These are phyloP conservation scores for Urechis unicinctus DNA, from an alignment of 2,888 invertebrate genomes.

Conservation along the genomic window DNA sequence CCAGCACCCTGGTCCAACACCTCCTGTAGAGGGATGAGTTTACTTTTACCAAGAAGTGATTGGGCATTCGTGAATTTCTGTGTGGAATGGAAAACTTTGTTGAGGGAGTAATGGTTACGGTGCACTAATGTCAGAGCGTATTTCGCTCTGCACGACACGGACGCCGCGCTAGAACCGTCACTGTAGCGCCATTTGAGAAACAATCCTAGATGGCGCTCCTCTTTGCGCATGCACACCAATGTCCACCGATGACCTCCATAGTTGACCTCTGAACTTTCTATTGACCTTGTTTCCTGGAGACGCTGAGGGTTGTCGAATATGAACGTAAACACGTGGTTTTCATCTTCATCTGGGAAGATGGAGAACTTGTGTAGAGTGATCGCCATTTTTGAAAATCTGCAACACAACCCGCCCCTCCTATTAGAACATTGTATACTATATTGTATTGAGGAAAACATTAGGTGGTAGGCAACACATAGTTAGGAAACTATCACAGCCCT, in stretches of 20 bases:
- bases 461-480: too few species aligned
- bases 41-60: slow-evolving; percentile 22
- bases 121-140: slow-evolving; percentile 20
- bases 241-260: slow-evolving; percentile 24
- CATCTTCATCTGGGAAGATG: slow-evolving; percentile 21
- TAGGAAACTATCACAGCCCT: too few species aligned
- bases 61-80: slow-evolving; percentile 22
- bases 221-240: slow-evolving; percentile 22
- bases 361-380: slow-evolving; percentile 20
- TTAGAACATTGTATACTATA: too few species aligned
- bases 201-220: slow-evolving; percentile 21
- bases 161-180: slow-evolving; percentile 14
- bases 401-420: too few species aligned
- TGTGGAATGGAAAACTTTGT: slow-evolving; percentile 18
- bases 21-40: slow-evolving; percentile 16
- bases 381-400: too few species aligned
- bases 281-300: slow-evolving; percentile 15
- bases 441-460: too few species aligned
- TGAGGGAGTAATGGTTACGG: slow-evolving; percentile 15
- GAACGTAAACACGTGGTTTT: slow-evolving; percentile 23
- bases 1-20: slow-evolving; percentile 18
- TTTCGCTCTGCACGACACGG: slow-evolving; percentile 18
- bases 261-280: slow-evolving; percentile 22
- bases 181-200: slow-evolving; percentile 25
- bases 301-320: slow-evolving; percentile 19